These are phyloP conservation scores for Pseudochirops cupreus DNA, from an alignment of 2,797 vertebrate genomes.

Conservation along the genomic window DNA sequence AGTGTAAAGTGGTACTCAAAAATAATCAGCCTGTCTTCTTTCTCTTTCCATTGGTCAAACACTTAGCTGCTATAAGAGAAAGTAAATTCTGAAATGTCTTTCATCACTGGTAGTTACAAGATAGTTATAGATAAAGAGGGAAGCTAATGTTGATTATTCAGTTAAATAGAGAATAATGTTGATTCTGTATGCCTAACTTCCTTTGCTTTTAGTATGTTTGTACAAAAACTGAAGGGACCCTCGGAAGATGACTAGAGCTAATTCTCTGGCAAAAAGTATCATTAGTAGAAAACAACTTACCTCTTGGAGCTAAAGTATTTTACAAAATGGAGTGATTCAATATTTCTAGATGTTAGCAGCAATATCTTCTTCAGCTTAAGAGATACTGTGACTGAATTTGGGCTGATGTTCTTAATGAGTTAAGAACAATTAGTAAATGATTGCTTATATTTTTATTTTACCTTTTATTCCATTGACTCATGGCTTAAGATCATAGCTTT, in stretches of 20 bases:
- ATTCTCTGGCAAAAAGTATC: background rate
- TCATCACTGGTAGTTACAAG: too few relatives aligned
- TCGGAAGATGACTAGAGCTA: background rate
- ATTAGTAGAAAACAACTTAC: background rate
- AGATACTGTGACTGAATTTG: background rate
- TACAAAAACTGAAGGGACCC: background rate
- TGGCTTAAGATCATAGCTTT: background rate
- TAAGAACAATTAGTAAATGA: background rate
- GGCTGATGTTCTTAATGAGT: background rate
- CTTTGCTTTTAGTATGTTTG: background rate
- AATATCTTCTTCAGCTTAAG: background rate
- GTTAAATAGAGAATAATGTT: background rate
- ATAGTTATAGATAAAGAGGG: background rate
- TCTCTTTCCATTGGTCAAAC: background rate
- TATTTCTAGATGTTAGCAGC: background rate
- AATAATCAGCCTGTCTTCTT: background rate
- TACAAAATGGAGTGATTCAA: background rate
- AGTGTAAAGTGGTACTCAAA: background rate
- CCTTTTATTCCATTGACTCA: too few relatives aligned
- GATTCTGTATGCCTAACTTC: too few relatives aligned
- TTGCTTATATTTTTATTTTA: background rate
- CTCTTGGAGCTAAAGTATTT: background rate
- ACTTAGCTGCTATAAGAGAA: background rate
- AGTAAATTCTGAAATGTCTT: background rate
- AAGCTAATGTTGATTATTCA: background rate